phyloP scores from a whole-genome alignment of 2,113 vertebrate genomes.

The Carassius gibelio region DNA sequence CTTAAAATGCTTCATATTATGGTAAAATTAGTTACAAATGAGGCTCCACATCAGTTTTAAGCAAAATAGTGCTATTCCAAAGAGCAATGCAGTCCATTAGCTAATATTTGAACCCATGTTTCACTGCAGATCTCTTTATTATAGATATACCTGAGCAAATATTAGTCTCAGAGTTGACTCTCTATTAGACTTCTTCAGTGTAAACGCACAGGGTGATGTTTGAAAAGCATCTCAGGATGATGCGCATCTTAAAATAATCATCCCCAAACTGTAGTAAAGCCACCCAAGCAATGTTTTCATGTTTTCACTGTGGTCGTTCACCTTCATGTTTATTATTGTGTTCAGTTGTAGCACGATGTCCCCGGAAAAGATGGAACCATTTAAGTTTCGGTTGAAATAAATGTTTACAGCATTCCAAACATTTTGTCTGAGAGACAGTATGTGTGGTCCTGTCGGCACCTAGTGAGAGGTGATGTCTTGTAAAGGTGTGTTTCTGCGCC shows the following conservation, averaged over 20 bases:
- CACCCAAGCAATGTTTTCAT: constrained; percentile 33
- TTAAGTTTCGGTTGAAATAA: constrained; percentile 72
- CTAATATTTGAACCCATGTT: not conserved
- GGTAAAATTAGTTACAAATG: not conserved
- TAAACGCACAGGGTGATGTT: constrained; percentile 8
- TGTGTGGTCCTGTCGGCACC: constrained; percentile 80
- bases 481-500: constrained; percentile 69
- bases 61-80: not conserved
- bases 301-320: not conserved
- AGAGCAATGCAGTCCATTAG: not conserved
- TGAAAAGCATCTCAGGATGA: constrained; percentile 29
- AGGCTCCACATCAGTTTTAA: not conserved
- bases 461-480: constrained; percentile 59
- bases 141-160: not conserved
- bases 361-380: constrained; percentile 49
- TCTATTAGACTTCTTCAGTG: not conserved
- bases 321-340: constrained; percentile 53
- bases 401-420: constrained; percentile 80
- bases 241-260: constrained; percentile 12
- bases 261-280: constrained; percentile 17
- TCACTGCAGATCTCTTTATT: not conserved
- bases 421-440: constrained; percentile 71
- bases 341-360: constrained; percentile 44
- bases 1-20: not conserved
- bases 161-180: no score